Evolutionary conservation across 2,888 invertebrate genomes (phyloP).

Genomic region (Agonopterix arenella): DNA sequence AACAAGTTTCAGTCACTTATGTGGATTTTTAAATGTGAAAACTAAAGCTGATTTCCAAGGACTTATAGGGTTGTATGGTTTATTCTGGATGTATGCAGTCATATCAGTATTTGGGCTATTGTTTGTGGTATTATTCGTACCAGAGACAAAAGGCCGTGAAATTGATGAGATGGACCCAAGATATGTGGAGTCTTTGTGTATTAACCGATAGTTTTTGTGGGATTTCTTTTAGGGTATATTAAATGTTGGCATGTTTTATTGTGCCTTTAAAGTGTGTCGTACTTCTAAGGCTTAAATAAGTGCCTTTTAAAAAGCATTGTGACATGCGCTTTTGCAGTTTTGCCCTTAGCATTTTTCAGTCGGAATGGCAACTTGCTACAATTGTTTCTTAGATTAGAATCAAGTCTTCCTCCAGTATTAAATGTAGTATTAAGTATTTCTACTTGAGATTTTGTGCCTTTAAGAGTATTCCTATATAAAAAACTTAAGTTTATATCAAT

Average conservation of each 20-base stretch:
- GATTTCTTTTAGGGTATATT: neutral
- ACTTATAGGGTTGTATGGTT: constrained; percentile 84
- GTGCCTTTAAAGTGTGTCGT: too few relatives aligned
- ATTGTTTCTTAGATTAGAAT: neutral
- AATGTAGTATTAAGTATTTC: neutral
- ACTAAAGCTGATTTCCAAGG: constrained; percentile 88
- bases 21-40: constrained; percentile 90
- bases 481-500: too few relatives aligned
- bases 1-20: constrained; percentile 90
- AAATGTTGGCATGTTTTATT: neutral
- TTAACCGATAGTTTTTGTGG: constrained; percentile 64
- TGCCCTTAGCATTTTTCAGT: neutral
- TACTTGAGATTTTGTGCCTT: neutral
- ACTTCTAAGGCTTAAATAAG: too few relatives aligned
- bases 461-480: too few relatives aligned
- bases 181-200: constrained; percentile 75
- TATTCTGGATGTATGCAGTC: constrained; percentile 92
- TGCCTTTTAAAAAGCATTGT: too few relatives aligned
- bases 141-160: constrained; percentile 93
- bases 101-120: constrained; percentile 87
- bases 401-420: constrained; percentile 2
- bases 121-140: constrained; percentile 90
- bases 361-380: neutral
- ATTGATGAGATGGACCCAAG: constrained; percentile 91
- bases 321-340: neutral